Conservation (phyloP, 2,113 vertebrate genomes). For the Ophthalmolycus amberensis region DNA sequence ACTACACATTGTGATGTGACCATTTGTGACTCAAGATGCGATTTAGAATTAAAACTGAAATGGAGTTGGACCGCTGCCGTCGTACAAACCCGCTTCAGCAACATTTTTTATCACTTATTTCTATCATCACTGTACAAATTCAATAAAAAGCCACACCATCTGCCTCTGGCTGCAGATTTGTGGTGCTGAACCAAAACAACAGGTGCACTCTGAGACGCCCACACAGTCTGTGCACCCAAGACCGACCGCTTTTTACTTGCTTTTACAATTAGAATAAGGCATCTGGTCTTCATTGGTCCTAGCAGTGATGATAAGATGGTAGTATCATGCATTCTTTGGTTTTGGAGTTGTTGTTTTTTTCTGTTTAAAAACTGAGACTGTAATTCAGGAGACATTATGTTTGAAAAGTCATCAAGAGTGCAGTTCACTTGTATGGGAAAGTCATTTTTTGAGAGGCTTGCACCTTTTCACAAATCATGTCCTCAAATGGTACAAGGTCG, state of each 20-base stretch:
- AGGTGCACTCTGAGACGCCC: neutral
- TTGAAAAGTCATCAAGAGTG: neutral
- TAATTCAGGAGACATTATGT: neutral
- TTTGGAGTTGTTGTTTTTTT: neutral
- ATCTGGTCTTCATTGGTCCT: neutral
- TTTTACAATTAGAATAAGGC: neutral
- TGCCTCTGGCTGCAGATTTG: conserved; percentile 7
- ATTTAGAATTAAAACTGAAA: neutral
- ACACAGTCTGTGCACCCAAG: neutral
- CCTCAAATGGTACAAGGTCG: neutral
- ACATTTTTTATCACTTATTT: neutral
- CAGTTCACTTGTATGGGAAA: neutral
- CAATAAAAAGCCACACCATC: conserved; percentile 7
- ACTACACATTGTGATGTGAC: neutral
- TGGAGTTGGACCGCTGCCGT: neutral
- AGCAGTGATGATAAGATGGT: neutral
- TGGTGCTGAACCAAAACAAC: neutral
- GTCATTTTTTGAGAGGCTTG: neutral
- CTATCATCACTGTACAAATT: conserved; percentile 1
- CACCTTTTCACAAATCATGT: neutral
- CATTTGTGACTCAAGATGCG: neutral
- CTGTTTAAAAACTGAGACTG: neutral
- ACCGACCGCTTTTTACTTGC: neutral
- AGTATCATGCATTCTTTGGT: neutral
- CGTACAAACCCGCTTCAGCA: neutral